Evolutionary conservation across 2,888 invertebrate genomes (phyloP).

Genomic region (Osedax fenrisi): DNA sequence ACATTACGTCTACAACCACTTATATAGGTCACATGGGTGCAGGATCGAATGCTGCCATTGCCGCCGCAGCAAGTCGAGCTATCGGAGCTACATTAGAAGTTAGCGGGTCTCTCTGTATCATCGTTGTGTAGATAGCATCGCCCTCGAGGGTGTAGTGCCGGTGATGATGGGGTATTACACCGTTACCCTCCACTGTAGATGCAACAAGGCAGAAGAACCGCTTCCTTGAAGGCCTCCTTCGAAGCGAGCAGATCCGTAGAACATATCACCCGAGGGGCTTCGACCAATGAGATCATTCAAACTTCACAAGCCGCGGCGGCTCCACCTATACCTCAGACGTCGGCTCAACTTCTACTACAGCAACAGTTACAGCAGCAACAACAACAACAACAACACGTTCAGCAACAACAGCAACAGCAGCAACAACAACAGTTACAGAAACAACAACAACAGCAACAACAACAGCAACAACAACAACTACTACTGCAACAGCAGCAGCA

Average conservation of each 20-base stretch:
- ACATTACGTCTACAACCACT: too few species aligned
- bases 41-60: constrained; percentile 69
- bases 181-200: constrained; percentile 54
- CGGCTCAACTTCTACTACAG: constrained; percentile 9
- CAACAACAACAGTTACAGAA: not conserved
- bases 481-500: not conserved
- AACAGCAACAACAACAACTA: not conserved
- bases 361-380: constrained; percentile 36
- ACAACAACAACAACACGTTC: constrained; percentile 32
- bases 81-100: constrained; percentile 79
- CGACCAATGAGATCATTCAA: not conserved
- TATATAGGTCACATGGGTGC: too few species aligned
- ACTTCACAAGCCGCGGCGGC: constrained; percentile 39
- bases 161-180: too few species aligned
- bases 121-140: too few species aligned
- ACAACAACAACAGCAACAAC: not conserved
- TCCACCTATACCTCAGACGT: constrained; percentile 15
- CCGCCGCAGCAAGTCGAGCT: constrained; percentile 77
- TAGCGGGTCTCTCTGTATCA: constrained; percentile 19
- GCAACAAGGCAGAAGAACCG: constrained; percentile 83
- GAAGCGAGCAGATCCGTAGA: constrained; percentile 57
- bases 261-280: not conserved
- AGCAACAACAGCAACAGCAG: not conserved
- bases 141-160: too few species aligned
- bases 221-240: constrained; percentile 84